Evolutionary conservation across 1,140 invertebrate species (phyloP).

Genomic region (Agraylea sexmaculata): DNA sequence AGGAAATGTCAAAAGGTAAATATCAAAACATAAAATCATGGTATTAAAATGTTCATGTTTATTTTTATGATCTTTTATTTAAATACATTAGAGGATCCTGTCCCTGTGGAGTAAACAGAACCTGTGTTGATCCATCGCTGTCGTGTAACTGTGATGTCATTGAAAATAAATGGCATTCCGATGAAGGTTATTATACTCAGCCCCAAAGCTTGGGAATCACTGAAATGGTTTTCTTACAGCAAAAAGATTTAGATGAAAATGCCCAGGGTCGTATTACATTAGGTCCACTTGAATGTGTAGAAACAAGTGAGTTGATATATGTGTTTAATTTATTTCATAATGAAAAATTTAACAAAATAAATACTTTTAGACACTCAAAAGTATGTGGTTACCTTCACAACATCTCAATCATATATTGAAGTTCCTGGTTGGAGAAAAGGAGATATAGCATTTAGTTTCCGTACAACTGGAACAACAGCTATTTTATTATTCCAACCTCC

Average conservation of each 20-base stretch:
- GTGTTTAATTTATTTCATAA: too few species aligned
- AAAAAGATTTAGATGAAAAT: constrained; percentile 66
- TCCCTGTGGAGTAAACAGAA: constrained; percentile 57
- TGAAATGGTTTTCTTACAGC: constrained; percentile 80
- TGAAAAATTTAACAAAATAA: too few species aligned
- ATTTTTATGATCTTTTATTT: constrained; percentile 9
- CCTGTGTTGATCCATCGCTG: constrained; percentile 64
- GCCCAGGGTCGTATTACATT: constrained; percentile 77
- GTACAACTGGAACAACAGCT: constrained; percentile 79
- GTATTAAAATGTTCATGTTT: not conserved
- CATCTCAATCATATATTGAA: constrained; percentile 81
- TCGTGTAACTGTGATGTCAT: constrained; percentile 80
- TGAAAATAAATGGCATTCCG: constrained; percentile 74
- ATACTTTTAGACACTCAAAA: constrained; percentile 68
- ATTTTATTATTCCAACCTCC: constrained; percentile 84
- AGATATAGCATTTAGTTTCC: constrained; percentile 84
- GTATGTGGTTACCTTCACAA: constrained; percentile 88
- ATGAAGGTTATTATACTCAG: constrained; percentile 73
- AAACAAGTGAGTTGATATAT: constrained; percentile 78
- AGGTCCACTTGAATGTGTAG: constrained; percentile 83
- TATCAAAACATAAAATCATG: not conserved
- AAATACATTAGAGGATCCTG: constrained; percentile 45
- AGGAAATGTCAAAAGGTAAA: constrained; percentile 69
- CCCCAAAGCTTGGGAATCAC: constrained; percentile 76
- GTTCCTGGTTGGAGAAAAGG: constrained; percentile 85